Base-by-base conservation (phyloP, 1,140 invertebrate genomes). In the Nephotettix cincticeps region DNA sequence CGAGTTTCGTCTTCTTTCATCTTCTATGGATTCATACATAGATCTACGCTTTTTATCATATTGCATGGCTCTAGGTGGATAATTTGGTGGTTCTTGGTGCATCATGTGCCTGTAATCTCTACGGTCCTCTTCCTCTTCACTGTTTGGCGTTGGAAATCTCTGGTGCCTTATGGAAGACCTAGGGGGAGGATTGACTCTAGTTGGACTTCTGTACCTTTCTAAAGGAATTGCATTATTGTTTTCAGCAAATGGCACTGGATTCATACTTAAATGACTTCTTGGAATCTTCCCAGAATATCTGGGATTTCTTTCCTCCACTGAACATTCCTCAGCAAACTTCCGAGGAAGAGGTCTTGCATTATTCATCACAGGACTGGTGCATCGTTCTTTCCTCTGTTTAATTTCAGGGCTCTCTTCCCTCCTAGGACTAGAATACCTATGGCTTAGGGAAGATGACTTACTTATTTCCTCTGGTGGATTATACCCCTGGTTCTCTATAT, bases 1-100 rank as follows among this genome's bases (percentile, higher is more conserved):
- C 0, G 80, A 83, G 69, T 77, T 80, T 58, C 77, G 76, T 70
- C 77, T 77, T 70, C 80, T 79, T 68, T 82, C 81, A 40, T 82
- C 80, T 74, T 81, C 80, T 25, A 81, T 76, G 30, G 80, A 72
- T 68, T 80, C 80, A 54, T 81, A 81, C 79, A 81, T 79, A 9
- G 81, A 81, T 30, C 80, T 71, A 36, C 80, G 70, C 70, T 82
- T 81, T 1, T 70, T 70, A 17, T 56, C 32, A 30, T 51, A 45
- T 27, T 68, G 19, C 65, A 72, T 19, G 14, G 21, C 30, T 25
- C 45, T 3, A 23, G 47, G 30, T 21, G 70, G 32, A 45, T 36
- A 71, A 27, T 71, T 68, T 19, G 36, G 25, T 3, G 25, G 30
- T 14, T 72, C 71, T 17, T 47, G 29, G 9, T 54, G 36, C 21